Evolutionary conservation across 2,888 invertebrate genomes (phyloP).

Genomic region (Magallana nippona): DNA sequence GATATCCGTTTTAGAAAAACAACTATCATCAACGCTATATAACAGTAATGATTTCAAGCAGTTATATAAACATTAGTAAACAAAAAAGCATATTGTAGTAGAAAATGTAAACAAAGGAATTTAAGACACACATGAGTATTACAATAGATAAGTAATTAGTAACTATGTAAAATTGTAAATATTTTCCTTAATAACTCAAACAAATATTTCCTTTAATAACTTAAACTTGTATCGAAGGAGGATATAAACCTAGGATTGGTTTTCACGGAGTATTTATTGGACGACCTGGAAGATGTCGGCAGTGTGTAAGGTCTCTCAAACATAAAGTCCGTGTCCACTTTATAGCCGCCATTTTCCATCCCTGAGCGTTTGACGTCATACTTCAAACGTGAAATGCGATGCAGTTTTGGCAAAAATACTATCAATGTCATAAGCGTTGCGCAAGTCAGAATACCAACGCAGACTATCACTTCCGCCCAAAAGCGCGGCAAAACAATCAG

Average conservation of each 20-base stretch:
- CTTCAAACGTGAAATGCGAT: constrained; percentile 67
- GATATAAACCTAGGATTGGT: constrained; percentile 67
- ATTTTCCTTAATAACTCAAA: too few relatives aligned
- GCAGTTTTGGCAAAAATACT: constrained; percentile 94
- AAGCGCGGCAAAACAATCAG: constrained; percentile 68
- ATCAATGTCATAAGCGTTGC: constrained; percentile 92
- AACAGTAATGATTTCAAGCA: too few relatives aligned
- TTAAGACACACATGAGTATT: too few relatives aligned
- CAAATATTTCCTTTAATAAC: constrained; percentile 55
- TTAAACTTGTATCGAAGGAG: constrained; percentile 68
- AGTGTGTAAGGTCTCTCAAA: constrained; percentile 73
- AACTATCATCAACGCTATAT: too few relatives aligned
- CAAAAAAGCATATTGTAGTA: too few relatives aligned
- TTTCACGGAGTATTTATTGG: constrained; percentile 61
- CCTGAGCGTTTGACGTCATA: constrained; percentile 64
- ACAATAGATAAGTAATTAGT: too few relatives aligned
- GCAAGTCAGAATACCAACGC: constrained; percentile 91
- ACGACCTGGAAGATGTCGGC: constrained; percentile 66
- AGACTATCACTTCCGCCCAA: constrained; percentile 85
- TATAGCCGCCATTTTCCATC: constrained; percentile 68
- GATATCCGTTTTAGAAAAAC: too few relatives aligned
- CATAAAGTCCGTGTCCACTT: constrained; percentile 71
- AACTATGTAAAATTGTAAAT: too few relatives aligned
- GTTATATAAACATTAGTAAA: too few relatives aligned
- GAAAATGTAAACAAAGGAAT: too few relatives aligned